Base-by-base conservation (phyloP, 2,888 invertebrate species). In the Frankliniella fusca region DNA sequence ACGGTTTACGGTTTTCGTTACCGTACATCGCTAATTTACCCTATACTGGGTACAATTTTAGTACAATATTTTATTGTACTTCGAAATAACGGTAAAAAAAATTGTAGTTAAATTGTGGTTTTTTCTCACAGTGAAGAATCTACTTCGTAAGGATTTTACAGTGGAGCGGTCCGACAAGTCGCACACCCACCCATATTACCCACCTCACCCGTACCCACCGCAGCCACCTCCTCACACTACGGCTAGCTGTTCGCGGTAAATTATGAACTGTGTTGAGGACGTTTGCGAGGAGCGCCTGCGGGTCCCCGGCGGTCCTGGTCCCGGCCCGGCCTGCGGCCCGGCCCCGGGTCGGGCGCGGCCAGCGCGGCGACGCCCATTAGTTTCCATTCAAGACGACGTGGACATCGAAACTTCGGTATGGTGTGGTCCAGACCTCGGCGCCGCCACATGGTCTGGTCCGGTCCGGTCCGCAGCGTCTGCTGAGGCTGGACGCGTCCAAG, bases 301-400 rank as follows among this genome's bases (percentile, higher is more conserved):
- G 54, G 54, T 9, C 54, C 54, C 3, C 54, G 54, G 54, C 54
- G 54, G 54, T 20, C 15, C 10, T 15, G 9, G 50, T 15, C 10
- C 50, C 8, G 61, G 15, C 61, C 20, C 15, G 61, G 61, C n/a
- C 7, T n/a, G 54, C 27, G 27, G 70, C 70, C 23, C 70, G 7
- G 70, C 70, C 7, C 27, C n/a, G n/a, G n/a, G n/a, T n/a, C n/a
- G n/a, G 23, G 70, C 27, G 70, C 11, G 70, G 70, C 70, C 54
- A 20, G 38, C 38, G 38, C 38, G 5, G 27, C 23, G 70, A 76
- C 70, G 70, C 27, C 12, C 70, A 76, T 76, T 76, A 76, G 70
- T 76, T 27, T 76, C 70, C 27, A 76, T 76, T 76, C 70, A 76
- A 76, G 70, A 76, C 70, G 70, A 76, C 70, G 70, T 76, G 70